Conservation (phyloP, 1,140 invertebrate genomes). For the Eurytemora carolleeae region DNA sequence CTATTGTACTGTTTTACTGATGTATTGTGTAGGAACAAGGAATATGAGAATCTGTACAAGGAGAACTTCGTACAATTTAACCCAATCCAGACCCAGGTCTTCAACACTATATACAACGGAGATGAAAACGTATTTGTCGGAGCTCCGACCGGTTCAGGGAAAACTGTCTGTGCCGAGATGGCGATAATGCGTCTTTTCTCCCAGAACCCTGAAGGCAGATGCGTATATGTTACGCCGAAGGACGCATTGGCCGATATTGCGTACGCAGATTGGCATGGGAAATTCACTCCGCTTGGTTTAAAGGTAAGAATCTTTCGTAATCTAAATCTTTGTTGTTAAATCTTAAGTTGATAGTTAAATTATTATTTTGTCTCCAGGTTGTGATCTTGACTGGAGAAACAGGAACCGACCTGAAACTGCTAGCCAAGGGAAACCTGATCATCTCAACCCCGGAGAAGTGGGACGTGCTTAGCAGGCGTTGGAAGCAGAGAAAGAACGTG, state of each 20-base stretch:
- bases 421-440: conserved; percentile 80
- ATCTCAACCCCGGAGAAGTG: conserved; percentile 94
- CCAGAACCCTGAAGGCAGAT: conserved; percentile 39
- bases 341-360: no score
- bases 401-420: conserved; percentile 73
- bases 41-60: conserved; percentile 65
- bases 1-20: no score
- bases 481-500: conserved; percentile 97
- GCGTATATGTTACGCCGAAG: conserved; percentile 82
- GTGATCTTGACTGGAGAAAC: conserved; percentile 95
- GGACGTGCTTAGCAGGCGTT: conserved; percentile 90
- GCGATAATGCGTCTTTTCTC: conserved; percentile 74
- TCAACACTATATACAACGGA: conserved; percentile 94
- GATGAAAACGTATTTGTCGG: conserved; percentile 98
- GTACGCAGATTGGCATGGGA: conserved; percentile 71
- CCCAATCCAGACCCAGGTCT: conserved; percentile 98
- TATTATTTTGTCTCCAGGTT: conserved; percentile 24
- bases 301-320: conserved; percentile 34
- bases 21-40: conserved; percentile 52
- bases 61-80: conserved; percentile 66
- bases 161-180: conserved; percentile 91
- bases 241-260: conserved; percentile 78
- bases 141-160: conserved; percentile 79
- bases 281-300: conserved; percentile 62
- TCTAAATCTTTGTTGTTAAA: neutral